Percentiles rank a stretch among this genome's conserved stretches.
These are phyloP conservation scores for Monochamus saltuarius DNA, from an alignment of 1,140 invertebrate genomes.

Conservation along the genomic window DNA sequence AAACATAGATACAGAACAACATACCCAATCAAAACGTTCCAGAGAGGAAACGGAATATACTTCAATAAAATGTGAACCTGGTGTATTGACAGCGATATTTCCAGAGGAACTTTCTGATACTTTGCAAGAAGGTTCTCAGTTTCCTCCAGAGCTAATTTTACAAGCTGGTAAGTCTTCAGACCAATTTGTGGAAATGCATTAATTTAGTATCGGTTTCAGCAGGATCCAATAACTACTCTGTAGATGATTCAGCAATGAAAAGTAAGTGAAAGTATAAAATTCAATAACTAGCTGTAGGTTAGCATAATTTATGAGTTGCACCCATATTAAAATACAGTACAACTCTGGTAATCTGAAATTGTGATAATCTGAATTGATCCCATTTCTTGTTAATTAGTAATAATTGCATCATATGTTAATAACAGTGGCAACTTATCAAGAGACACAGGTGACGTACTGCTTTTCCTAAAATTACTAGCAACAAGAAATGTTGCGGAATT, in stretches of 20 bases:
- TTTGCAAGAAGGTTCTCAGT: constrained; percentile 7
- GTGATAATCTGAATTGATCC: too few species aligned
- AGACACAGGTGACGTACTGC: too few species aligned
- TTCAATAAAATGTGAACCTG: neutral
- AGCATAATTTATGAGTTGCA: too few species aligned
- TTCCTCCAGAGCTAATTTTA: constrained; percentile 6
- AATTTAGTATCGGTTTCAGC: constrained; percentile 2
- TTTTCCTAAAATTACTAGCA: too few species aligned
- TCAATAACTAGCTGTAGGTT: too few species aligned
- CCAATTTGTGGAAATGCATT: neutral
- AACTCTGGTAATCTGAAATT: too few species aligned
- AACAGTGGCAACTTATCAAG: too few species aligned
- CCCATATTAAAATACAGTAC: too few species aligned
- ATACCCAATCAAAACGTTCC: neutral
- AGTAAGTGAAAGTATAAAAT: constrained; percentile 9
- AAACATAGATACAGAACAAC: neutral
- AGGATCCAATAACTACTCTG: neutral
- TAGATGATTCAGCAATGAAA: neutral
- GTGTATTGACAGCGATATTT: neutral
- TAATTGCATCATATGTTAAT: too few species aligned
- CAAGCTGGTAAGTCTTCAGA: constrained; percentile 1
- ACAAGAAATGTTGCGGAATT: too few species aligned
- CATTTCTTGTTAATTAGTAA: too few species aligned
- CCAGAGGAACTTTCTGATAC: constrained; percentile 8
- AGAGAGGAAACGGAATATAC: neutral